Conservation (phyloP, 1,140 invertebrate species). For the Wiebesia pumilae region DNA sequence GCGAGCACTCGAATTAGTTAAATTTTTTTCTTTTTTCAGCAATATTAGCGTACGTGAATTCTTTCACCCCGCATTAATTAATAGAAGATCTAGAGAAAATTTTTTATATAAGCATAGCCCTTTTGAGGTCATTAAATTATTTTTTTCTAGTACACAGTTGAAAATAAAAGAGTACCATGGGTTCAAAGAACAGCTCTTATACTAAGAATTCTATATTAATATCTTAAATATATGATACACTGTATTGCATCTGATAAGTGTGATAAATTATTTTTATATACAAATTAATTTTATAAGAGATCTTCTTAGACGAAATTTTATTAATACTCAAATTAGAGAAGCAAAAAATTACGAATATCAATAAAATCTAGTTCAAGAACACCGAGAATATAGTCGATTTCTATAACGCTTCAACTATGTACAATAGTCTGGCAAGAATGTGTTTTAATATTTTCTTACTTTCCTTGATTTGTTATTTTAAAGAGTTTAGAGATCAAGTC, state of each 20-base stretch:
- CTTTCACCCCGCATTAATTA: conserved; percentile 8
- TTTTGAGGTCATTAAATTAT: background rate
- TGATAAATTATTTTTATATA: too few relatives aligned
- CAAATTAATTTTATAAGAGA: background rate
- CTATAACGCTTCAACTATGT: background rate
- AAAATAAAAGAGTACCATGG: background rate
- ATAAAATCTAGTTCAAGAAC: background rate
- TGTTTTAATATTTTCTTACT: background rate
- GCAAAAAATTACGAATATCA: background rate
- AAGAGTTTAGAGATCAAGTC: background rate
- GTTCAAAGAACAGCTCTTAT: background rate
- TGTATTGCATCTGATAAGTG: too few relatives aligned
- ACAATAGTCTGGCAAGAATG: background rate
- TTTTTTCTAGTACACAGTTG: conserved; percentile 13
- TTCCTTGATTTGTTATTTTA: background rate
- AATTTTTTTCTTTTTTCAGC: background rate
- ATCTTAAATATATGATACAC: too few relatives aligned
- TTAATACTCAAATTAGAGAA: background rate
- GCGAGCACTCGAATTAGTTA: background rate
- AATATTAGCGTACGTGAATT: background rate
- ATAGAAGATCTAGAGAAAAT: conserved; percentile 7
- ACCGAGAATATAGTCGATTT: background rate
- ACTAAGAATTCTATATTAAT: too few relatives aligned
- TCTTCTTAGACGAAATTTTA: background rate
- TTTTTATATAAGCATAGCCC: conserved; percentile 23